These are phyloP conservation scores for Smutsia temminckii DNA, from an alignment of 2,797 vertebrate species.

Conservation along the genomic window DNA sequence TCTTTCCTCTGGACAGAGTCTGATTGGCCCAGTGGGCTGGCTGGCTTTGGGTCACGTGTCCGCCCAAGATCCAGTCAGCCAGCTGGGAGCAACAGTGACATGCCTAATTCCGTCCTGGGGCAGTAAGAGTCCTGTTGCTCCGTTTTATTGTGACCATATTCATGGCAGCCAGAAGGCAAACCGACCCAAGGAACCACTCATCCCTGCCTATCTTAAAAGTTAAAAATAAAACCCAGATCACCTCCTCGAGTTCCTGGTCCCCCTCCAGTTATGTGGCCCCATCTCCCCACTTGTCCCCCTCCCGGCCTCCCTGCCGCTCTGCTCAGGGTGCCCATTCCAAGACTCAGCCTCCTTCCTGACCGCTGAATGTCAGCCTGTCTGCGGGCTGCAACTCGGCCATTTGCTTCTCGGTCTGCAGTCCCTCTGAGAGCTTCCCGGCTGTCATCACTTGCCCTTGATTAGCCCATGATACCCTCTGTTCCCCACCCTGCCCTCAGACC, in stretches of 20 bases:
- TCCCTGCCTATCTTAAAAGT: neutral
- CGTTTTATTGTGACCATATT: neutral
- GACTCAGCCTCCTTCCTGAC: neutral
- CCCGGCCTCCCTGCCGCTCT: too few relatives aligned
- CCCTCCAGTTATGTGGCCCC: neutral
- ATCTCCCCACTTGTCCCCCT: neutral
- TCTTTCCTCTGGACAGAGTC: neutral
- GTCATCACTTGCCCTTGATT: neutral
- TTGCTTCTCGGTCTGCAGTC: neutral
- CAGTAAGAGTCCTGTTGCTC: neutral
- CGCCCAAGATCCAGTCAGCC: neutral
- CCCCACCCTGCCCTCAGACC: neutral
- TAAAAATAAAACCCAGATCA: neutral
- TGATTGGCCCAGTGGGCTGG: neutral
- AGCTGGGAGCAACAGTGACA: neutral
- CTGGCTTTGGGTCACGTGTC: neutral
- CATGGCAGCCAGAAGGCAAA: neutral
- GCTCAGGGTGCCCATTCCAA: neutral
- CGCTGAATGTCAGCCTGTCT: neutral
- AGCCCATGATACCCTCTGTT: rapidly evolving
- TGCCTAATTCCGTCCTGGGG: too few relatives aligned
- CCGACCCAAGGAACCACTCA: neutral
- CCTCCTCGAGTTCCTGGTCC: neutral
- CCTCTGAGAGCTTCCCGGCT: neutral
- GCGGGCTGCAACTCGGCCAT: rapidly evolving